Base-by-base conservation (phyloP, 2,113 vertebrate genomes). In the Poeciliopsis prolifica region DNA sequence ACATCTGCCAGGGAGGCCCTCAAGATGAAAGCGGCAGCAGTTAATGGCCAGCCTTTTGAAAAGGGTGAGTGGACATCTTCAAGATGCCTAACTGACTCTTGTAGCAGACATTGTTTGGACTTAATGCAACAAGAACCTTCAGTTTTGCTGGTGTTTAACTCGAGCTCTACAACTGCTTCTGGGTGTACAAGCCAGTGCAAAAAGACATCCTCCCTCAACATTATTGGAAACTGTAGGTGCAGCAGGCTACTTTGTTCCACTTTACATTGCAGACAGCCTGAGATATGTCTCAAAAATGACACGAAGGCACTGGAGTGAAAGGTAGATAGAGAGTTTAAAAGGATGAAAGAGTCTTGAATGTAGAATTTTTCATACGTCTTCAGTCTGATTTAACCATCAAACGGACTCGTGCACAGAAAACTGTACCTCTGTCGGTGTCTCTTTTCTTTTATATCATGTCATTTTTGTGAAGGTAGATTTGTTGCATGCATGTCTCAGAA, bases 1-100 rank as follows among this genome's bases (percentile, higher is more conserved):
- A 98, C 99, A 96, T 98, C 97, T 92, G 98, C 97, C 95, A 98
- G 97, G 94, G 98, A 99, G 93, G 97, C 97, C 92, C 97, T 99
- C 94, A 99, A 99, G 96, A 98, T 99, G 97, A 99, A 99, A 97
- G 96, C 97, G 74, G 94, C 97, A 93, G 96, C 97, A 90, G 92
- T 96, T 94, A 99, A 98, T 96, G 95, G 96, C 93, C 97, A 98
- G 88, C 96, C 96, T 88, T 95, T 97, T 85, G 97, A 98, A 92
- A 97, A 97, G 97, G 98, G 97, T 99, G 95, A 98, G 98, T 97
- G 89, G 92, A 93, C 79, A 85, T 88, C 84, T 83, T 86, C 79
- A 90, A 91, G 86, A 89, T 91, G 86, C 82, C 81, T 78, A 85
- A 77, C 77, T 81, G 81, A 86, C 72, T 85, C 78, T 72, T 67